Conservation (phyloP, 2,888 invertebrate species). For the Rhopalosiphum nymphaeae region DNA sequence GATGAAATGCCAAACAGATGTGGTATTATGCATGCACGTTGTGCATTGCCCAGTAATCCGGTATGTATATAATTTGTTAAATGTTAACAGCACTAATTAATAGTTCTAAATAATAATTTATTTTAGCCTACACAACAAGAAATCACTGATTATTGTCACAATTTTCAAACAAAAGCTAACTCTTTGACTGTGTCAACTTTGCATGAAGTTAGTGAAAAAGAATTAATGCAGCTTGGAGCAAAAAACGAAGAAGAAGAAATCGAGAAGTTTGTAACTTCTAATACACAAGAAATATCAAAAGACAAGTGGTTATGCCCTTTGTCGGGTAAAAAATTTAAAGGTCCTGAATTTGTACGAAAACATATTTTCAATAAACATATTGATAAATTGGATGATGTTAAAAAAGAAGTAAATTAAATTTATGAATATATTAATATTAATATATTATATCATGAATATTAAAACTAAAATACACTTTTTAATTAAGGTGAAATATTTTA, state of each 20-base stretch:
- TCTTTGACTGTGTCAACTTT: constrained; percentile 86
- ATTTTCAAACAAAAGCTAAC: constrained; percentile 92
- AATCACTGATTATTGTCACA: constrained; percentile 81
- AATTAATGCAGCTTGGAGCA: constrained; percentile 85
- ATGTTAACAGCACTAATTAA: not conserved
- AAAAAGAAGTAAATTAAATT: constrained; percentile 80
- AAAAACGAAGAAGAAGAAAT: constrained; percentile 84
- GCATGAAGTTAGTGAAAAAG: constrained; percentile 78
- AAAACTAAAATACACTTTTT: constrained; percentile 10
- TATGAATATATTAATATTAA: not conserved
- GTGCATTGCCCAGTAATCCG: constrained; percentile 86
- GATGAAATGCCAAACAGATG: constrained; percentile 99
- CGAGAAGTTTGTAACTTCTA: constrained; percentile 94
- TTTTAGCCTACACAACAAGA: constrained; percentile 78
- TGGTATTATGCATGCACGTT: constrained; percentile 97
- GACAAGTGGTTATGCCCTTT: constrained; percentile 99
- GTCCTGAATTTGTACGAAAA: constrained; percentile 98
- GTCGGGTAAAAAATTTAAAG: constrained; percentile 98
- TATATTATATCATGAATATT: too few species aligned
- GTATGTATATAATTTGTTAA: constrained; percentile 70
- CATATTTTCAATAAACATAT: constrained; percentile 98
- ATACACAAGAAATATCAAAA: constrained; percentile 95
- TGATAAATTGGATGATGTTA: constrained; percentile 97
- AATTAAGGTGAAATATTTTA: constrained; percentile 87
- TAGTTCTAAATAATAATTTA: not conserved